Base-by-base conservation (phyloP, 2,113 vertebrate genomes). In the Cygnus atratus region DNA sequence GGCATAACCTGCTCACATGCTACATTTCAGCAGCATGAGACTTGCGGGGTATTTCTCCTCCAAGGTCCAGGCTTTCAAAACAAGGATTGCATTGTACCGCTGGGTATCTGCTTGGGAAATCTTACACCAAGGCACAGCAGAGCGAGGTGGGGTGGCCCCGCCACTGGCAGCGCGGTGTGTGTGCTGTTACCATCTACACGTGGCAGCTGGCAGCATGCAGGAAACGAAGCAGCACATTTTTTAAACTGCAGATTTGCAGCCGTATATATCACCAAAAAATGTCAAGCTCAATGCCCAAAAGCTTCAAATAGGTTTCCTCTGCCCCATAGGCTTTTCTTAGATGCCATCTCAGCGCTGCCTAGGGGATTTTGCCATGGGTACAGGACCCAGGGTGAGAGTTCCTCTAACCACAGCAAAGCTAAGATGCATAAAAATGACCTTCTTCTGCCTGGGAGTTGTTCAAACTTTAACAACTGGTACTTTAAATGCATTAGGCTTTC, bases 91-190 rank as follows among this genome's bases (percentile, higher is more conserved):
- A 71, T 86, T 88, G 82, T 55, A 4, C 7, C 2, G 0, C 84
- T 70, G 89, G 48, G 50, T 87, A 91, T 92, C 73, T 72, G 55
- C 81, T 9, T 26, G 65, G 43, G 87, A 91, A 95, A 95, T 55
- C 91, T 37, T 24, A 67, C 54, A 41, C 18, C 77, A 3, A 2
- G 4, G 78, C 72, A 15, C 76, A 66, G 90, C 77, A 88, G 35
- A 4, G 77, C 2, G 6, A 43, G 78, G 77, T 7, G 68, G 79
- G 88, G 92, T 88, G 88, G 89, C 74, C 43, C 52, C 3, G 6
- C 10, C 3, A 1, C 0, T 39, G 86, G 88, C 81, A 70, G 77
- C 1, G 6, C 3, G 4, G 19, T 10, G 37, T 33, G 68, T 4
- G 73, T 4, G 63, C 57, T 7, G 59, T 65, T 52, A 29, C 67